These are phyloP conservation scores for Atrina japonica DNA, from an alignment of 2,888 invertebrate species.

Conservation along the genomic window DNA sequence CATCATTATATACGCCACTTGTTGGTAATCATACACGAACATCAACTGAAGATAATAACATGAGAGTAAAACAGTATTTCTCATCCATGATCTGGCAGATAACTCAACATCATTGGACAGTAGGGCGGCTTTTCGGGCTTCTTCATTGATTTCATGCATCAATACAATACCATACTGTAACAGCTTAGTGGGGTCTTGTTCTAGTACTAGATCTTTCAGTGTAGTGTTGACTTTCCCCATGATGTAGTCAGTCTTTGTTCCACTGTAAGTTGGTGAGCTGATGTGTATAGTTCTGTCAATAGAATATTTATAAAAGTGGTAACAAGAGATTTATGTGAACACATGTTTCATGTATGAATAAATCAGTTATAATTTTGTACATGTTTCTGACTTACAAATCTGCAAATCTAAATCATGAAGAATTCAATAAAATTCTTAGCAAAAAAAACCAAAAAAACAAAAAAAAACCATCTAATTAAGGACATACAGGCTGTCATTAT, in stretches of 20 bases:
- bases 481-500: too few relatives aligned
- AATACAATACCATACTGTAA: conserved; percentile 66
- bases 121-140: conserved; percentile 44
- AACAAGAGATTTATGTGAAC: too few relatives aligned
- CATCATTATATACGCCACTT: conserved; percentile 59
- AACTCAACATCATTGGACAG: conserved; percentile 30
- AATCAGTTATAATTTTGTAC: too few relatives aligned
- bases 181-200: conserved; percentile 60
- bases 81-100: conserved; percentile 50
- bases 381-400: too few relatives aligned
- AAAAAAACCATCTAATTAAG: too few relatives aligned
- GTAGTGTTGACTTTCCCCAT: conserved; percentile 42
- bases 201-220: conserved; percentile 55
- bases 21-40: conserved; percentile 57
- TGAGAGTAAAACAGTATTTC: conserved; percentile 59
- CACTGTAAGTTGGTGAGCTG: conserved; percentile 26
- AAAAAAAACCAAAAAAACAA: too few relatives aligned
- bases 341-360: too few relatives aligned
- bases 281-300: conserved; percentile 52
- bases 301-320: too few relatives aligned
- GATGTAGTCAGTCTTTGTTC: conserved; percentile 53
- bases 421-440: too few relatives aligned
- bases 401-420: too few relatives aligned
- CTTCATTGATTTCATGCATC: conserved; percentile 62
- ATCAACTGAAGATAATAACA: conserved; percentile 53